Conservation (phyloP, 1,140 invertebrate species). For the Laupala kohalensis region DNA sequence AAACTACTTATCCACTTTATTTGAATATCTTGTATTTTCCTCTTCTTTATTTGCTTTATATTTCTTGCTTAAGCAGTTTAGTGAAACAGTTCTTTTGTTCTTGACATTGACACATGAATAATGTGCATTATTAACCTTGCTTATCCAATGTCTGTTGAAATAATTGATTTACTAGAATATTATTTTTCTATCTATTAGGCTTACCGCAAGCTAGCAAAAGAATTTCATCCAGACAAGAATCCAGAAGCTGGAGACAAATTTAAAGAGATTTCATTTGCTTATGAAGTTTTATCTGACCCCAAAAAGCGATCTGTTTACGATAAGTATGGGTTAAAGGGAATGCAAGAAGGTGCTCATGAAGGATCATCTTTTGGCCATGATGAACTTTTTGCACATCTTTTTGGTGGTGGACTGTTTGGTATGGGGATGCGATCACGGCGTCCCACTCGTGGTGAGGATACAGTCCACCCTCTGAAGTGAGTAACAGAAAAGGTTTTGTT, state of each 20-base stretch:
- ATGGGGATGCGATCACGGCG: constrained; percentile 38
- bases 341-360: constrained; percentile 56
- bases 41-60: no score
- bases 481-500: not conserved
- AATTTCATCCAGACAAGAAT: constrained; percentile 82
- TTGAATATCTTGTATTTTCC: no score
- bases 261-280: constrained; percentile 79
- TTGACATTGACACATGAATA: not conserved
- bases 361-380: constrained; percentile 34
- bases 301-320: constrained; percentile 47
- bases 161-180: not conserved
- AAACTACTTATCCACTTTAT: no score
- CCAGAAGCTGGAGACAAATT: constrained; percentile 70
- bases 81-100: no score
- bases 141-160: not conserved
- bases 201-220: constrained; percentile 72
- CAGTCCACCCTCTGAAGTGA: constrained; percentile 45
- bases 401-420: constrained; percentile 46
- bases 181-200: constrained; percentile 34
- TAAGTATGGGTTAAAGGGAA: constrained; percentile 59
- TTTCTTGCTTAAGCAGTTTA: no score
- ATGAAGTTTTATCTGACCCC: constrained; percentile 62
- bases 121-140: not conserved
- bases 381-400: constrained; percentile 50
- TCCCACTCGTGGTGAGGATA: constrained; percentile 48